Conservation (phyloP, 2,888 invertebrate genomes). For the Archips xylosteana region DNA sequence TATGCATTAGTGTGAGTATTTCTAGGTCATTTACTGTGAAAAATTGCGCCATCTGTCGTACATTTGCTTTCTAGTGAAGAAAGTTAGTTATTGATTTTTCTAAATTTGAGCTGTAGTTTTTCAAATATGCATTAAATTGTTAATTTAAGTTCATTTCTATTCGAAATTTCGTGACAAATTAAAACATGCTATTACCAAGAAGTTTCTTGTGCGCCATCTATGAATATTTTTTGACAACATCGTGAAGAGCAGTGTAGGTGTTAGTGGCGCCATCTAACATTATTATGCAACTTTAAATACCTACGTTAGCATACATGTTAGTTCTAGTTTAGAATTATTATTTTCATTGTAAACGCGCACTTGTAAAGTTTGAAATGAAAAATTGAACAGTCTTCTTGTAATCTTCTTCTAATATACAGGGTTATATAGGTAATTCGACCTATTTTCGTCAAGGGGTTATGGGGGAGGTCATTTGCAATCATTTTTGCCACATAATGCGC, state of each 20-base stretch:
- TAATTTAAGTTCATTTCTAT: background rate
- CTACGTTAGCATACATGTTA: background rate
- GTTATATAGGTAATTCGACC: too few species aligned
- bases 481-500: too few species aligned
- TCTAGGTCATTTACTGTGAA: slow-evolving; percentile 40
- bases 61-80: background rate
- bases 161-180: background rate
- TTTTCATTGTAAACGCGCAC: background rate
- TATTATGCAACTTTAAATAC: background rate
- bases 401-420: too few species aligned
- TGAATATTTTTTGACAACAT: background rate
- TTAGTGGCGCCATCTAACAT: background rate
- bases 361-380: background rate
- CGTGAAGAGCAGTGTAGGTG: background rate
- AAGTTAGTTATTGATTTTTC: background rate
- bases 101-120: background rate
- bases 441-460: too few species aligned
- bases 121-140: background rate
- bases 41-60: slow-evolving; percentile 26
- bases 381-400: too few species aligned
- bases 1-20: slow-evolving; percentile 47
- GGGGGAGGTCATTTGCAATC: too few species aligned
- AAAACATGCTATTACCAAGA: background rate
- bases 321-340: background rate
- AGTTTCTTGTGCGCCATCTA: background rate